Conservation (phyloP, 1,140 invertebrate species). For the Whitmania pigra region DNA sequence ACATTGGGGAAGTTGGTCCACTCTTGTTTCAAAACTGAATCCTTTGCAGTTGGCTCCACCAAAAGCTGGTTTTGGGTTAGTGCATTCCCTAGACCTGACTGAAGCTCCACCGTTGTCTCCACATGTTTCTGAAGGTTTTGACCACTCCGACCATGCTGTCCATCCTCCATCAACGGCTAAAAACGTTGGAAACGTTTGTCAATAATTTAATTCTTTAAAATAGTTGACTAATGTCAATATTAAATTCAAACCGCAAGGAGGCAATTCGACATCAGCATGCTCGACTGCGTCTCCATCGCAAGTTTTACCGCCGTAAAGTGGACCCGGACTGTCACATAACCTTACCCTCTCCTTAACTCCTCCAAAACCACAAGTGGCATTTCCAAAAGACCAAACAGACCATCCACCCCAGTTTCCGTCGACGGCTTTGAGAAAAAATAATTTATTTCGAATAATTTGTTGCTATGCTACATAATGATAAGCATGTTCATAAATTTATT, state of each 20-base stretch:
- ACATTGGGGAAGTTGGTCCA: neutral
- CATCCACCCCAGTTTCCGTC: slow-evolving; percentile 28
- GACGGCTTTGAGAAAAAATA: slow-evolving; percentile 17
- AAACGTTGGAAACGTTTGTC: neutral
- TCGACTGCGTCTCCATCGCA: slow-evolving; percentile 32
- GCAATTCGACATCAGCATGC: slow-evolving; percentile 12
- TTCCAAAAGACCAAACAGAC: slow-evolving; percentile 21
- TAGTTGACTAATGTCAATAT: neutral
- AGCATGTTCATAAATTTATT: too few relatives aligned
- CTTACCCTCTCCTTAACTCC: slow-evolving; percentile 20
- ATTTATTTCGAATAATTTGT: too few relatives aligned
- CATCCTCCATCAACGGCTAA: slow-evolving; percentile 40
- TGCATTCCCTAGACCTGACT: slow-evolving; percentile 29
- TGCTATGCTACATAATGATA: too few relatives aligned
- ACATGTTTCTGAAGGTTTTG: slow-evolving; percentile 33
- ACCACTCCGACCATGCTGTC: slow-evolving; percentile 48
- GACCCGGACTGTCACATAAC: slow-evolving; percentile 38
- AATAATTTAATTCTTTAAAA: neutral
- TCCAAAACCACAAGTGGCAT: slow-evolving; percentile 34
- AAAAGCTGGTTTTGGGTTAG: slow-evolving; percentile 50
- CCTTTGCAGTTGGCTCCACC: slow-evolving; percentile 51
- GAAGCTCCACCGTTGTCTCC: slow-evolving; percentile 29
- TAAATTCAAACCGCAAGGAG: neutral
- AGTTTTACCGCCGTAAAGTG: slow-evolving; percentile 57
- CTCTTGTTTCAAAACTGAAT: slow-evolving; percentile 23